Base-by-base conservation (phyloP, 1,140 invertebrate genomes). In the Harlomillsia oculata region DNA sequence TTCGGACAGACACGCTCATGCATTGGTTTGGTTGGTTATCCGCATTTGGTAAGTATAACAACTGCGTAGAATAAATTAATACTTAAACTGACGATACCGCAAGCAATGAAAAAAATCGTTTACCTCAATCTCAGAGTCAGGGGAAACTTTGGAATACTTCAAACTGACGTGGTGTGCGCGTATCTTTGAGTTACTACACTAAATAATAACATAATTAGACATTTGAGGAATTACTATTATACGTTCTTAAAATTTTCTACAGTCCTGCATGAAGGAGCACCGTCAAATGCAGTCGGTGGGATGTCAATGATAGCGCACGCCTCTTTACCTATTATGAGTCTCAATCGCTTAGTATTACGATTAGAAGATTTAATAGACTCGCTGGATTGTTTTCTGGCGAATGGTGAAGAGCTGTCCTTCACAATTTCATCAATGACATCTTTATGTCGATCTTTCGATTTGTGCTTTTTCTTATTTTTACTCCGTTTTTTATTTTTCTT, bases 401-500 rank as follows among this genome's bases (percentile, higher is more conserved):
- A n/a, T n/a, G n/a, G n/a, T n/a, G n/a, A n/a, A n/a, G n/a, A n/a
- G n/a, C n/a, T n/a, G n/a, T n/a, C n/a, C n/a, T n/a, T n/a, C n/a
- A n/a, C n/a, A n/a, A n/a, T n/a, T n/a, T n/a, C n/a, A n/a, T n/a
- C n/a, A n/a, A n/a, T 26, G n/a, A 6, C 29, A 28, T 13, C n/a
- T 40, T 53, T 53, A 44, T 70, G 66, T 23, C 69, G 73, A 57
- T 81, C 77, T 49, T 80, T 79, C n/a, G 75, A 72, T 69, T 80
- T 82, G 56, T 56, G 59, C 48, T 58, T 64, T 40, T 60, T 62
- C 26, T 63, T 65, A 8, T 54, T 53, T 45, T 62, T 65, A 9
- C 53, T 52, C 14, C 53, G 41, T n/a, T 59, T 59, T 25, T 83
- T 81, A 34, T 82, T 74, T 69, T 82, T 84, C 59, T 54, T 78